These are phyloP conservation scores for Tyria jacobaeae DNA, from an alignment of 2,888 invertebrate genomes.

Conservation along the genomic window DNA sequence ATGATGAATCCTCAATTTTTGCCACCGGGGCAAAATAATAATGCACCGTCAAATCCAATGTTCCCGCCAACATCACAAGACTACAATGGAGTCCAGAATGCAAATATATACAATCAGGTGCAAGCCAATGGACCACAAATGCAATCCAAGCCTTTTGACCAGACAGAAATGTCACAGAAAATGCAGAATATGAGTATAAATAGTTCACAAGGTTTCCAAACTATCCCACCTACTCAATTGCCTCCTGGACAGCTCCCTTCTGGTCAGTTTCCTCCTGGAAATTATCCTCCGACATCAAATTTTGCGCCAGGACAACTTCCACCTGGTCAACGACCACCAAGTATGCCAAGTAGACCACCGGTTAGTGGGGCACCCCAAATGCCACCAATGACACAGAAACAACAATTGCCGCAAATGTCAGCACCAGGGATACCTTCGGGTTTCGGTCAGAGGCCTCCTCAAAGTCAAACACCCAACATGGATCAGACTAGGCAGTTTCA, in stretches of 20 bases:
- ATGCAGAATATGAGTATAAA: constrained; percentile 81
- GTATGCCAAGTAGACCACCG: constrained; percentile 54
- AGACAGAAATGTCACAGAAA: constrained; percentile 76
- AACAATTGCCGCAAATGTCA: constrained; percentile 60
- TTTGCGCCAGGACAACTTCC: constrained; percentile 58
- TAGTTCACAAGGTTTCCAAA: constrained; percentile 68
- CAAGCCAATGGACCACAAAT: constrained; percentile 55
- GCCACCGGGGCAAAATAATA: constrained; percentile 81
- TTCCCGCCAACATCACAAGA: constrained; percentile 75
- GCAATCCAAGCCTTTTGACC: constrained; percentile 56
- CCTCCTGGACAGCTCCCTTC: constrained; percentile 68
- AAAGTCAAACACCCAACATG: constrained; percentile 38
- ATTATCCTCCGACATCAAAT: constrained; percentile 66
- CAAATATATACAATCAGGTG: constrained; percentile 72
- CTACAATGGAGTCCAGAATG: constrained; percentile 76
- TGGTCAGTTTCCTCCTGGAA: constrained; percentile 64
- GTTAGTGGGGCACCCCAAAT: constrained; percentile 57
- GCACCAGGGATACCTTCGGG: constrained; percentile 57
- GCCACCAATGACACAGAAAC: constrained; percentile 57
- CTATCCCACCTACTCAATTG: constrained; percentile 73
- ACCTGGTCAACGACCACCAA: constrained; percentile 51
- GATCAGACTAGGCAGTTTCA: constrained; percentile 50
- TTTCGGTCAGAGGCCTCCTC: constrained; percentile 57
- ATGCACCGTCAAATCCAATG: constrained; percentile 75
- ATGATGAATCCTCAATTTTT: constrained; percentile 84